Evolutionary conservation across 2,888 invertebrate species (phyloP), one percentile per base, ranked within the genome.

Genomic region (Eremobia ochroleuca): DNA sequence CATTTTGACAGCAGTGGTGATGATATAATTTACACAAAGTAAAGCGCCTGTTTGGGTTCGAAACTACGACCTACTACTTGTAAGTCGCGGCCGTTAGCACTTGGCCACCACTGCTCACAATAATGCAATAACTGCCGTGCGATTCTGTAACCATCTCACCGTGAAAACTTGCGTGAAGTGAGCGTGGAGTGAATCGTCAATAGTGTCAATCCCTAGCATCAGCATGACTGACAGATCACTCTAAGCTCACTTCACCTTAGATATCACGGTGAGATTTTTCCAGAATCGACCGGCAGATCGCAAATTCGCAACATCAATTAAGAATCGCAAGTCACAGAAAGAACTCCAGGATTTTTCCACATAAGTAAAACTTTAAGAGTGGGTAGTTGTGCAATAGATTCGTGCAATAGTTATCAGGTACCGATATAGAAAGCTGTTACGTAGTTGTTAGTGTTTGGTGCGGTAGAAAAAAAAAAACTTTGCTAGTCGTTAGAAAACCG

Each of bases 361-460:
- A 13, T 18, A 37, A 68, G 37, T 58, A 69, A 73, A 77, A 77
- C 65, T 69, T 73, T 58, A 58, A 28, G n/a, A 79, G 49, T 34
- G 34, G 40, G 34, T 40, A 49, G 72, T 79, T 77, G 70, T 71
- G 82, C 79, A 82, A 82, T 77, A 75, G 76, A 80, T 73, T 71
- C n/a, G n/a, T n/a, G n/a, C n/a, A n/a, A n/a, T n/a, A n/a, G 74
- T 78, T 76, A 85, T 79, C 70, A 72, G 66, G 49, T 65, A 72
- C 73, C 76, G 73, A 82, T 81, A 74, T 81, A 85, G 81, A 85
- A 85, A 82, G 87, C 77, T 76, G 82, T 86, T 88, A 77, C 87
- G 81, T 78, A 40, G n/a, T n/a, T n/a, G n/a, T n/a, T n/a, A n/a
- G 62, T 64, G 79, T 78, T 84, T 21, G 40, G 61, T 73, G 43